Conservation (phyloP, 1,140 invertebrate genomes). For the Lordiphosa collinella region DNA sequence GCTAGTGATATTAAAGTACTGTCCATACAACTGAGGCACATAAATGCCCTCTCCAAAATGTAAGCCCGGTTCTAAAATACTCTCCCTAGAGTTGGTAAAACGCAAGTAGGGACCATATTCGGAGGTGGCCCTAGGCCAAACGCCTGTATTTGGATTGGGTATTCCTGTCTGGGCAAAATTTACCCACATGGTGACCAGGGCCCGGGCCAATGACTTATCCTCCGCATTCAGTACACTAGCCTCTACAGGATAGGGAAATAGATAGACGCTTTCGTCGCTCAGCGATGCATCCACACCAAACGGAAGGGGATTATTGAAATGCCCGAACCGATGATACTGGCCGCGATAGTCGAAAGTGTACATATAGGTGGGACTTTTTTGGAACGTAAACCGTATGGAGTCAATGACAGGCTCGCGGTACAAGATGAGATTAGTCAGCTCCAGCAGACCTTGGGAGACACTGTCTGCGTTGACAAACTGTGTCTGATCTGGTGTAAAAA, state of each 20-base stretch:
- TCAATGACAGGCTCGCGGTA: conserved; percentile 62
- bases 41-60: conserved; percentile 68
- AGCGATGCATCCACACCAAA: conserved; percentile 70
- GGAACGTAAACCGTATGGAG: conserved; percentile 43
- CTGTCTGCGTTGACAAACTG: conserved; percentile 11
- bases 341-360: conserved; percentile 76
- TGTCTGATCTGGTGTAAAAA: conserved; percentile 45
- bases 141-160: conserved; percentile 39
- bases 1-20: conserved; percentile 23
- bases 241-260: conserved; percentile 73
- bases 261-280: conserved; percentile 74
- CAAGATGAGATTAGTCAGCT: conserved; percentile 63
- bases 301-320: conserved; percentile 53
- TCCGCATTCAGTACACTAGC: conserved; percentile 45
- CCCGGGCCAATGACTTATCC: conserved; percentile 56
- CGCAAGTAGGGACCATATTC: conserved; percentile 69
- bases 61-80: conserved; percentile 51
- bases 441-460: conserved; percentile 52
- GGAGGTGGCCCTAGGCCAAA: conserved; percentile 55
- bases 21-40: conserved; percentile 47
- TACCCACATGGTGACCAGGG: conserved; percentile 65
- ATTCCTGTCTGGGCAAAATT: conserved; percentile 50
- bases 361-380: conserved; percentile 47
- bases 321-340: conserved; percentile 60
- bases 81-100: conserved; percentile 50